Evolutionary conservation across 2,797 vertebrate species (phyloP).

Genomic region (Phataginus tricuspis): DNA sequence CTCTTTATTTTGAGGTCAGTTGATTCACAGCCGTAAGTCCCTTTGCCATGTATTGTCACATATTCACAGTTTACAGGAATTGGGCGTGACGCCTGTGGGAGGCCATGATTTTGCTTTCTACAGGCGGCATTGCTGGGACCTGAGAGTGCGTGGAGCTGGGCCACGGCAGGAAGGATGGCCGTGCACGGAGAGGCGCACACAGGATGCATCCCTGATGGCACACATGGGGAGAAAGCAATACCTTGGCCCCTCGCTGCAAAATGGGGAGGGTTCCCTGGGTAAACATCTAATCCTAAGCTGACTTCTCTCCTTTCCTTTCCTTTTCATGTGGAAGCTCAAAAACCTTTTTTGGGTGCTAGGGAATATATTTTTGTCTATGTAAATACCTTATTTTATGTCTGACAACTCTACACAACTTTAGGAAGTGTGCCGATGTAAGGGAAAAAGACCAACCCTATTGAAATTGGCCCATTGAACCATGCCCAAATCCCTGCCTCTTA

Average conservation of each 20-base stretch:
- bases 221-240: background rate
- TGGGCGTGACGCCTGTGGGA: background rate
- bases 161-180: too few relatives aligned
- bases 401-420: background rate
- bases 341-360: background rate
- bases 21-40: background rate
- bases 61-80: background rate
- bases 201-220: background rate
- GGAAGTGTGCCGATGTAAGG: background rate
- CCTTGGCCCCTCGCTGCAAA: background rate
- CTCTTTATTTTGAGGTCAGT: background rate
- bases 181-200: rapidly evolving
- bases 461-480: background rate
- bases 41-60: background rate
- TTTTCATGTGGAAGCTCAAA: background rate
- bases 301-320: background rate
- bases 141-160: background rate
- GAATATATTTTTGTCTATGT: background rate
- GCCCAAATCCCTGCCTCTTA: background rate
- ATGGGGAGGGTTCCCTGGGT: background rate
- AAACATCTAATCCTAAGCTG: background rate
- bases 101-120: background rate
- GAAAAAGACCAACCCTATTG: background rate
- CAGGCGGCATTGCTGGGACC: background rate
- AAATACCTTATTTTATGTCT: background rate